Percentiles rank a stretch among this genome's conserved stretches.
Conservation (phyloP, 2,113 vertebrate species). For the Serinus canaria region DNA sequence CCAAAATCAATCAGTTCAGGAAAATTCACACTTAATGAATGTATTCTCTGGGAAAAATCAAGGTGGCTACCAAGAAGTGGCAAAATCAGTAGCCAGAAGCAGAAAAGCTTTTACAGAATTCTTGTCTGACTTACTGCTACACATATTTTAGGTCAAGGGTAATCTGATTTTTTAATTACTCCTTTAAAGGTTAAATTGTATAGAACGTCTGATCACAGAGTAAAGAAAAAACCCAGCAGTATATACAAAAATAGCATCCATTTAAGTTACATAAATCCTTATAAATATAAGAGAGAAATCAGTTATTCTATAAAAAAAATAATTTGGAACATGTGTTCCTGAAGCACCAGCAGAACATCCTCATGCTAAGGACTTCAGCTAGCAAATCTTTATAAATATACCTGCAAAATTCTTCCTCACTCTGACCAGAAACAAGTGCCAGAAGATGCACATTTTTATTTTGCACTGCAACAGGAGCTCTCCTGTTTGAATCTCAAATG, state of each 20-base stretch:
- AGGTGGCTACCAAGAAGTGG: background rate
- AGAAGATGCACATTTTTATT: background rate
- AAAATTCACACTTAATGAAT: slow-evolving; percentile 58
- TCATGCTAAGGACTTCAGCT: slow-evolving; percentile 24
- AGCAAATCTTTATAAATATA: slow-evolving; percentile 40
- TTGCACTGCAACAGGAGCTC: background rate
- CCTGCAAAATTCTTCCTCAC: background rate
- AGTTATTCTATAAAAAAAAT: slow-evolving; percentile 45
- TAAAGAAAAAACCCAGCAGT: background rate
- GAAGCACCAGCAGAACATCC: slow-evolving; percentile 62
- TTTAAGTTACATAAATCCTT: slow-evolving; percentile 65
- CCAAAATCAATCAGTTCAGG: slow-evolving; percentile 29
- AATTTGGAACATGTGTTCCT: slow-evolving; percentile 50
- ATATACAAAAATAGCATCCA: slow-evolving; percentile 67
- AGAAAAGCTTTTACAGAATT: background rate
- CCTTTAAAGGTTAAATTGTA: slow-evolving; percentile 36
- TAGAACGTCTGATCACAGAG: background rate
- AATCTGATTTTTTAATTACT: slow-evolving; percentile 24
- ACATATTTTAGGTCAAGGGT: slow-evolving; percentile 38
- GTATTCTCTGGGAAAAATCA: slow-evolving; percentile 33
- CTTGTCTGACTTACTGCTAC: slow-evolving; percentile 58
- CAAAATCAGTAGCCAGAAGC: slow-evolving; percentile 20
- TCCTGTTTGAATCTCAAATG: background rate
- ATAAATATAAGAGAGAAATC: slow-evolving; percentile 69
- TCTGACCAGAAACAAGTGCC: background rate